Evolutionary conservation across 37 sponge, comb jelly and placozoan species (phyloP).

Genomic region (Geodia barretti): DNA sequence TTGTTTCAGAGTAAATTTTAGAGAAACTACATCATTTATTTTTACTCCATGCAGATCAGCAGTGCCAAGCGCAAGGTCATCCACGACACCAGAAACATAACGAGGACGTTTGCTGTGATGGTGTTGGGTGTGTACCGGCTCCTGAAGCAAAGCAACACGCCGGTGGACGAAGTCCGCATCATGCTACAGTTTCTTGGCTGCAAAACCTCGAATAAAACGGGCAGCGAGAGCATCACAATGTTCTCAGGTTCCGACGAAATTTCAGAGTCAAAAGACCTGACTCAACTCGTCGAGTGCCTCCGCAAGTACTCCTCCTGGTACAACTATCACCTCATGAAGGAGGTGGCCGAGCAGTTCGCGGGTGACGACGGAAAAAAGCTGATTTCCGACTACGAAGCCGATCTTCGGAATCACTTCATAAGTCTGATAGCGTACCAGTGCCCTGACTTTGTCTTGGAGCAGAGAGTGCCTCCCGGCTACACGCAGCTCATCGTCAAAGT

Average conservation of each 20-base stretch:
- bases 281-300: conserved; percentile 12
- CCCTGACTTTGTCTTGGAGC: conserved; percentile 26
- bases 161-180: conserved; percentile 21
- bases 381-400: conserved; percentile 14
- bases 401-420: conserved; percentile 1
- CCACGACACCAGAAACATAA: conserved; percentile 12
- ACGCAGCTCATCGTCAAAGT: conserved; percentile 24
- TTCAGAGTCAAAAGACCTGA: conserved; percentile 6
- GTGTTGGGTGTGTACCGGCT: conserved; percentile 24
- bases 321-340: conserved; percentile 31
- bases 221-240: not conserved
- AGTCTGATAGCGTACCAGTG: conserved; percentile 28
- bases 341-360: conserved; percentile 22
- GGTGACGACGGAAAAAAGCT: conserved; percentile 15
- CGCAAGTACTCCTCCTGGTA: conserved; percentile 50
- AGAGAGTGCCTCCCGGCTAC: conserved; percentile 20
- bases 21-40: too few relatives aligned
- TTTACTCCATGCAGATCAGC: too few relatives aligned
- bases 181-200: conserved; percentile 25
- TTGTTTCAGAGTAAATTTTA: too few relatives aligned
- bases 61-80: conserved; percentile 12
- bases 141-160: conserved; percentile 7
- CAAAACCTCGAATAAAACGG: not conserved
- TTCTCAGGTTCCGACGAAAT: not conserved
- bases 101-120: conserved; percentile 12